Percentiles rank a stretch among this genome's conserved stretches.
Evolutionary conservation across 23 tunicate genomes (phyloP).

Genomic region (Oikopleura dioica): DNA sequence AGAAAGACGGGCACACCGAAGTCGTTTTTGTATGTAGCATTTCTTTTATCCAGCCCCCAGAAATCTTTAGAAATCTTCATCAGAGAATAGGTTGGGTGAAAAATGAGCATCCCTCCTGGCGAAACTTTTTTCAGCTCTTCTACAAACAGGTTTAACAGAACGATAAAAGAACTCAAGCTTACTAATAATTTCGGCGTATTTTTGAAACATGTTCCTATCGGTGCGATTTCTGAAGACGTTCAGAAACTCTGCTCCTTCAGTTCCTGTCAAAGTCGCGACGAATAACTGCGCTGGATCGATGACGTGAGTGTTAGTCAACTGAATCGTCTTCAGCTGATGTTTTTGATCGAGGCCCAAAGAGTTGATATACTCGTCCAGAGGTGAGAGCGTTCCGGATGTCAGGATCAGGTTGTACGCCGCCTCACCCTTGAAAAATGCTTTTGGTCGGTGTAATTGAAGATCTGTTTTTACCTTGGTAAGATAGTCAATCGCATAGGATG

Average conservation of each 20-base stretch:
- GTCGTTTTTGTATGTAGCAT: not conserved
- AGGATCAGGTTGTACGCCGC: slow-evolving; percentile 43
- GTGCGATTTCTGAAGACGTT: not conserved
- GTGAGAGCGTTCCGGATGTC: slow-evolving; percentile 74
- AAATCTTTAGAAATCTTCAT: slow-evolving; percentile 15
- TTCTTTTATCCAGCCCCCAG: not conserved
- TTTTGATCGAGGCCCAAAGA: no score
- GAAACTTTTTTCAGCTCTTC: slow-evolving; percentile 20
- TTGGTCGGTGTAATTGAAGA: no score
- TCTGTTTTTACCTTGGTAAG: no score
- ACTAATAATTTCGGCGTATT: not conserved
- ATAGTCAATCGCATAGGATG: slow-evolving; percentile 69
- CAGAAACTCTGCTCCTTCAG: slow-evolving; percentile 16
- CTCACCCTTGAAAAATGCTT: no score
- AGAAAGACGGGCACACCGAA: not conserved
- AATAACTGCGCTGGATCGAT: slow-evolving; percentile 72
- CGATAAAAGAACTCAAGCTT: no score
- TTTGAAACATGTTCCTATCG: not conserved
- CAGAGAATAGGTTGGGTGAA: slow-evolving; percentile 56
- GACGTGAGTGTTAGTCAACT: slow-evolving; percentile 82
- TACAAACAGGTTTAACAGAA: no score
- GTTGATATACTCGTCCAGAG: slow-evolving; percentile 36
- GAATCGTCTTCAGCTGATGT: no score
- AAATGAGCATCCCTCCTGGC: slow-evolving; percentile 78
- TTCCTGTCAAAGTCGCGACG: slow-evolving; percentile 22